Percentiles rank a stretch among this genome's conserved stretches.
Evolutionary conservation across 2,888 invertebrate genomes (phyloP).

Genomic region (Ophion ventricosus): DNA sequence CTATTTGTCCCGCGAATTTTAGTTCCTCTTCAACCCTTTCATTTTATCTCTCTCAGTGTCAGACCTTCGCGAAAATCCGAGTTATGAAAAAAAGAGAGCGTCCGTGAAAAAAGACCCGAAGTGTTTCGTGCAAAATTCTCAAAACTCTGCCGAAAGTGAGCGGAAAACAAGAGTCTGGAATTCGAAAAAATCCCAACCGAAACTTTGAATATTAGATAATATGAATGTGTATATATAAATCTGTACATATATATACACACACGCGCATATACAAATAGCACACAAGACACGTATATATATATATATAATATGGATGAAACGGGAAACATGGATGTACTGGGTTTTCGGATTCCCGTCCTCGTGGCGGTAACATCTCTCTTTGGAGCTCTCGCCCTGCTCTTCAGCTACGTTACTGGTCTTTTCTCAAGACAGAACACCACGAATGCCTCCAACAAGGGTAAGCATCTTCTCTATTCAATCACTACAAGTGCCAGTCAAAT

Average conservation of each 20-base stretch:
- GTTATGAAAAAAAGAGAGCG: background rate
- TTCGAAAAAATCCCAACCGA: background rate
- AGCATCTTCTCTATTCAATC: slow-evolving; percentile 55
- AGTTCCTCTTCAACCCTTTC: background rate
- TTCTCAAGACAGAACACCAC: slow-evolving; percentile 60
- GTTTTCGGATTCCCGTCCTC: slow-evolving; percentile 61
- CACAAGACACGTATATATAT: background rate
- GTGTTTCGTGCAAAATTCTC: slow-evolving; percentile 7
- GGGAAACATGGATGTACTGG: slow-evolving; percentile 51
- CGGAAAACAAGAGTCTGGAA: slow-evolving; percentile 1
- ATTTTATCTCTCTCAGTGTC: background rate
- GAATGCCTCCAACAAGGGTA: slow-evolving; percentile 67
- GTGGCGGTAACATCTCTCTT: slow-evolving; percentile 66
- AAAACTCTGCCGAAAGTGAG: slow-evolving; percentile 11
- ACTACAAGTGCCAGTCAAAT: too few species aligned
- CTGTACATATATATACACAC: background rate
- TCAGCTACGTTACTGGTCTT: slow-evolving; percentile 71
- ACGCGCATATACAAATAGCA: slow-evolving; percentile 3
- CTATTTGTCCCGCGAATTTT: slow-evolving; percentile 30
- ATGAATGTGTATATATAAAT: background rate
- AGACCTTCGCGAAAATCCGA: background rate
- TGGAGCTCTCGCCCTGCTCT: slow-evolving; percentile 69
- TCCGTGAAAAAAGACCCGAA: background rate
- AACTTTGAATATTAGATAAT: background rate
- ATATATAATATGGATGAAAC: slow-evolving; percentile 64